Evolutionary conservation across 30 jellyfish, hydroid and myxozoan species (phyloP).

Genomic region (Catostylus mosaicus): DNA sequence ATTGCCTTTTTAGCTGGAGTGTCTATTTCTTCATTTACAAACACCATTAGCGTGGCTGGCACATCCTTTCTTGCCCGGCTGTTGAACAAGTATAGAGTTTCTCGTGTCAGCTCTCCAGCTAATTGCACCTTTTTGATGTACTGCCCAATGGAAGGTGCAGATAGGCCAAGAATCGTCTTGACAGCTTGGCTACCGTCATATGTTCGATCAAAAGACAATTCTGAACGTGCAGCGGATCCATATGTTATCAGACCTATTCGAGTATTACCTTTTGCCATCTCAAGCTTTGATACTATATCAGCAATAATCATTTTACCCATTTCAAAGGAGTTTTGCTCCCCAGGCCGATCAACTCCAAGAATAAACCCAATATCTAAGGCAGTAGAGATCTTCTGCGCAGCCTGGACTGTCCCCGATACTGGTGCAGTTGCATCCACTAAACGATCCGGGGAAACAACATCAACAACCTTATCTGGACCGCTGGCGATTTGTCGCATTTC

Average conservation of each 20-base stretch:
- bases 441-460: not conserved
- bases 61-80: not conserved
- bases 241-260: constrained; percentile 44
- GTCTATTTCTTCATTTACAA: not conserved
- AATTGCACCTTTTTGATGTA: not conserved
- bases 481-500: constrained; percentile 3
- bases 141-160: not conserved
- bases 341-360: constrained; percentile 45
- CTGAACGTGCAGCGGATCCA: constrained; percentile 6
- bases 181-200: not conserved
- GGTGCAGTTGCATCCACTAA: not conserved
- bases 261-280: constrained; percentile 30
- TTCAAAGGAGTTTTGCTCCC: constrained; percentile 14
- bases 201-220: not conserved
- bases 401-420: not conserved
- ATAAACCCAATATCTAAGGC: constrained; percentile 62
- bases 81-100: not conserved
- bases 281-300: constrained; percentile 21
- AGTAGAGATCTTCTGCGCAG: not conserved
- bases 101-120: not conserved
- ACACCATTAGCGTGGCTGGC: not conserved
- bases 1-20: not conserved
- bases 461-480: not conserved
- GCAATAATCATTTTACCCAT: constrained; percentile 20
- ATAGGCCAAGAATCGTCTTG: not conserved